phyloP scores from a whole-genome alignment of 2,888 invertebrate species.

The Piscicola geometra region DNA sequence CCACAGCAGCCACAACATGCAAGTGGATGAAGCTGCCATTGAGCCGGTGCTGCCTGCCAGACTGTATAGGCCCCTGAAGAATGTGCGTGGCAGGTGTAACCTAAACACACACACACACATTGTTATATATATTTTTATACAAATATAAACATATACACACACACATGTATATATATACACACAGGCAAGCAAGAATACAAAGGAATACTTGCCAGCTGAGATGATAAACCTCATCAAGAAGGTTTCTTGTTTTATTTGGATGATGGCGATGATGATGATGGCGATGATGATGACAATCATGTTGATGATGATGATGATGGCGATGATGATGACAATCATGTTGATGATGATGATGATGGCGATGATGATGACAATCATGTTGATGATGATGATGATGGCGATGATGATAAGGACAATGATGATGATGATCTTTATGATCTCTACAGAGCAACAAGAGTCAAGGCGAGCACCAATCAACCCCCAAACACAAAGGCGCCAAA shows the following conservation, averaged over 20 bases:
- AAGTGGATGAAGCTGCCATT: conserved; percentile 30
- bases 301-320: not conserved
- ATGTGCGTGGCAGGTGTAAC: not conserved
- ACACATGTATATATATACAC: too few relatives aligned
- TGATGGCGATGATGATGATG: not conserved
- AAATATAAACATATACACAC: too few relatives aligned
- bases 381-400: conserved; percentile 20
- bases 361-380: conserved; percentile 14
- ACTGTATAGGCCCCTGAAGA: conserved; percentile 49
- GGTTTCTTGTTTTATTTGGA: conserved; percentile 33
- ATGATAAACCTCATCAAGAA: conserved; percentile 45
- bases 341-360: conserved; percentile 29
- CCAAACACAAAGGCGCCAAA: not conserved
- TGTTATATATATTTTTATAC: too few relatives aligned
- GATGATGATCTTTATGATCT: too few relatives aligned
- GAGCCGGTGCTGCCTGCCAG: conserved; percentile 61
- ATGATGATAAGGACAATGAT: conserved; percentile 1
- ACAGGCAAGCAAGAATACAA: conserved; percentile 50
- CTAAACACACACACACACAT: too few relatives aligned
- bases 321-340: conserved; percentile 20
- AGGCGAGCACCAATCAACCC: not conserved
- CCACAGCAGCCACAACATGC: conserved; percentile 81
- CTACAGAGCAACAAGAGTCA: too few relatives aligned
- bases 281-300: not conserved
- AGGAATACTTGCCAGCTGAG: conserved; percentile 52